Percentiles rank a stretch among this genome's conserved stretches.
These are phyloP conservation scores for Xerus inauris DNA, from an alignment of 2,113 vertebrate species.

Conservation along the genomic window DNA sequence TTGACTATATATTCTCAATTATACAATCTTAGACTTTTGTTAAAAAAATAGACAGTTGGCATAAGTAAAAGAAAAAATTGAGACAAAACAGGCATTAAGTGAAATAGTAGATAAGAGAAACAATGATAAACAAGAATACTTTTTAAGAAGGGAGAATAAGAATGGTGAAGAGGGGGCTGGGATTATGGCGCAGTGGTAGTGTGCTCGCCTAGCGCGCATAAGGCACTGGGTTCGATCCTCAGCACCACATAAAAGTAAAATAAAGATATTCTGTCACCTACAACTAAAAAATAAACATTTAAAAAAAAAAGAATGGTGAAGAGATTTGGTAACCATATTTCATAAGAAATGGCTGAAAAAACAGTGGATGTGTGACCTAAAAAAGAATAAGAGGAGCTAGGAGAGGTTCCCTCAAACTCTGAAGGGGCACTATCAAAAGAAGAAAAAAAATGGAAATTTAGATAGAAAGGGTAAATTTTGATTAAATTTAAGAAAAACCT, in stretches of 20 bases:
- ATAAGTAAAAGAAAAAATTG: neutral
- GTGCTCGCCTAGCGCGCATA: too few species aligned
- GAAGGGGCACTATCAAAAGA: neutral
- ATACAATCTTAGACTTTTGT: neutral
- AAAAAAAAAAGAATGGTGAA: neutral
- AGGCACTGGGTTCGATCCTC: too few species aligned
- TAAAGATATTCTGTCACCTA: too few species aligned
- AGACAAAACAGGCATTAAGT: neutral
- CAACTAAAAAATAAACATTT: too few species aligned
- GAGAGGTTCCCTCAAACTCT: neutral
- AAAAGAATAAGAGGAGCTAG: neutral
- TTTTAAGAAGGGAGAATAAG: neutral
- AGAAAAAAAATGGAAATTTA: neutral
- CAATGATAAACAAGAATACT: neutral
- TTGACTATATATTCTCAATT: slow-evolving; percentile 30
- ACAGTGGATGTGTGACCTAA: neutral
- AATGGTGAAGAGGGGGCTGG: neutral
- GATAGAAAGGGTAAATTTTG: too few species aligned
- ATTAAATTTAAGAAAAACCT: too few species aligned
- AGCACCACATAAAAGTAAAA: too few species aligned
- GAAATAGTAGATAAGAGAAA: neutral
- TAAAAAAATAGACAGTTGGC: neutral
- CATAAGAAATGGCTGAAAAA: neutral
- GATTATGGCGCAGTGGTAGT: too few species aligned
- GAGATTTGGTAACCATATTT: neutral